phyloP scores from a whole-genome alignment of 2,113 vertebrate genomes.

The Lagenorhynchus albirostris region DNA sequence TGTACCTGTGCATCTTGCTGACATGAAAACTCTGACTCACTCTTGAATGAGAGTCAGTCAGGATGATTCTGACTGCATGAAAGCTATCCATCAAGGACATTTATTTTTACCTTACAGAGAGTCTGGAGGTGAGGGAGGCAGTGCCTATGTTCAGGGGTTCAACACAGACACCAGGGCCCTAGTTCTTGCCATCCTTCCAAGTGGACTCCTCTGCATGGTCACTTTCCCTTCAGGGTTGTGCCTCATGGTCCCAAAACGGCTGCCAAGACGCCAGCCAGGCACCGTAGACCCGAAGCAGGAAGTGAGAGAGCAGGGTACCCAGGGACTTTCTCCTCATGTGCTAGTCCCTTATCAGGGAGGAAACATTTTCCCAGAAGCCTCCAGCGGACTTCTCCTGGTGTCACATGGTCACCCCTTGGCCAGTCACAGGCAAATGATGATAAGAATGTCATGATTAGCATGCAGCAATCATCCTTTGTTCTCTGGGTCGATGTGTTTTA shows the following conservation, averaged over 20 bases:
- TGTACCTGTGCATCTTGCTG: neutral
- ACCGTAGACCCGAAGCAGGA: neutral
- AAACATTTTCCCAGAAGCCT: neutral
- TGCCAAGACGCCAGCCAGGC: neutral
- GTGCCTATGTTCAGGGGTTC: neutral
- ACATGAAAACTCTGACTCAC: neutral
- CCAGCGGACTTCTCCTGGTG: neutral
- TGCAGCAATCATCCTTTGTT: neutral
- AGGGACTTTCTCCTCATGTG: neutral
- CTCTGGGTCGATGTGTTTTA: neutral
- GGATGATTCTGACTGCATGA: neutral
- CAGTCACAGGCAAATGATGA: neutral
- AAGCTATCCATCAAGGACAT: neutral
- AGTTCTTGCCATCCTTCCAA: accelerated
- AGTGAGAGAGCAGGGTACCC: neutral
- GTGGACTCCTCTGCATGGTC: accelerated
- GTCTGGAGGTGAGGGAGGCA: neutral
- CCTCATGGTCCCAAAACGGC: neutral
- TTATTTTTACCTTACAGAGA: neutral
- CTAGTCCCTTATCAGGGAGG: neutral
- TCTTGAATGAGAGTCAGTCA: neutral
- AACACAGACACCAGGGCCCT: neutral
- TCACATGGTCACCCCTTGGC: neutral
- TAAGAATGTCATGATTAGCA: too few relatives aligned
- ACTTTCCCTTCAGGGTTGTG: neutral